Conservation (phyloP, 2,888 invertebrate genomes). For the Andrena bucephala region DNA sequence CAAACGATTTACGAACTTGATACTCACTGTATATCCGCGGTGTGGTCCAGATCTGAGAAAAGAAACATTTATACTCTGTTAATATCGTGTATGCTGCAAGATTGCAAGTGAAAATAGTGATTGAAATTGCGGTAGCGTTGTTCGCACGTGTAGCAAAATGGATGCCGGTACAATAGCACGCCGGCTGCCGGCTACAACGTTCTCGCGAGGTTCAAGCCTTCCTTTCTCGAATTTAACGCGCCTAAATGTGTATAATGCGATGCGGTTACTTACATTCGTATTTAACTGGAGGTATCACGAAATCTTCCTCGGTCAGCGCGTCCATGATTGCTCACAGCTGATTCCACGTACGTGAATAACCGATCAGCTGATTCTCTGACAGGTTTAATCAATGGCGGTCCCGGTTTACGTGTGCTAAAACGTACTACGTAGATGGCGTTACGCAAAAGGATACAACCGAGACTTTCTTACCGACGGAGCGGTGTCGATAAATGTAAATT, state of each 20-base stretch:
- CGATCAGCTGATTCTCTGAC: slow-evolving; percentile 83
- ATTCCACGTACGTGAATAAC: slow-evolving; percentile 78
- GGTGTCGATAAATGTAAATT: neutral
- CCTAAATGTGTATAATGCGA: neutral
- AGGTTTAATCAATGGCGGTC: slow-evolving; percentile 73
- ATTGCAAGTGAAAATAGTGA: neutral
- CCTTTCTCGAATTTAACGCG: neutral
- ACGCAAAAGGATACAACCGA: slow-evolving; percentile 44
- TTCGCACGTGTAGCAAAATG: slow-evolving; percentile 49
- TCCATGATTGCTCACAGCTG: slow-evolving; percentile 80
- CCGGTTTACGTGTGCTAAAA: slow-evolving; percentile 29
- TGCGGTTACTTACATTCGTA: slow-evolving; percentile 91
- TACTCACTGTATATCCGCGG: slow-evolving; percentile 99
- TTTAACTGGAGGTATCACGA: slow-evolving; percentile 89
- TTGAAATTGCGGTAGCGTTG: neutral
- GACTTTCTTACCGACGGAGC: slow-evolving; percentile 53
- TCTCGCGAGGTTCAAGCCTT: neutral
- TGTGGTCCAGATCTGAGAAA: slow-evolving; percentile 96
- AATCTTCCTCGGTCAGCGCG: slow-evolving; percentile 88
- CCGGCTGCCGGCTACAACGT: slow-evolving; percentile 36
- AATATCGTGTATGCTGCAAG: neutral
- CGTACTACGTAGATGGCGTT: slow-evolving; percentile 68
- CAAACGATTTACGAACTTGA: slow-evolving; percentile 1
- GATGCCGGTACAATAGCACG: slow-evolving; percentile 43
- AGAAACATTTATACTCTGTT: neutral